phyloP scores from a whole-genome alignment of 1,140 invertebrate genomes.

The Drosophila ambigua region DNA sequence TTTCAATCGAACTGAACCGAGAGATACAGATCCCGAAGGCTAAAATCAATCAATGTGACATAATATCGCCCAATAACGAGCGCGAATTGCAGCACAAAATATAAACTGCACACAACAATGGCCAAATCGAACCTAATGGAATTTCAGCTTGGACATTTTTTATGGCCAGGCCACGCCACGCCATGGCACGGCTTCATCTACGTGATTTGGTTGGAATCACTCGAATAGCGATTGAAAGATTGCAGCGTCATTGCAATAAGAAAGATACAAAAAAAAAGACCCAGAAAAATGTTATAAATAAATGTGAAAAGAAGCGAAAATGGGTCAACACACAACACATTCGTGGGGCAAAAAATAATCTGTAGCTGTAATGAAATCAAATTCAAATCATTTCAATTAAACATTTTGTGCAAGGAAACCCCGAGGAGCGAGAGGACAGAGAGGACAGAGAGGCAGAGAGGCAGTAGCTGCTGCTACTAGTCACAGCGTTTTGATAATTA shows the following conservation, averaged over 20 bases:
- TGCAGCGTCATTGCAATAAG: conserved; percentile 36
- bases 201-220: conserved; percentile 46
- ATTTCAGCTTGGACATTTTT: conserved; percentile 15
- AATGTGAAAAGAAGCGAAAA: conserved; percentile 31
- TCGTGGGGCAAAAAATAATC: conserved; percentile 5
- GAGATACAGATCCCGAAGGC: conserved; percentile 1
- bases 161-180: conserved; percentile 21
- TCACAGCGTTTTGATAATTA: conserved; percentile 56
- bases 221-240: conserved; percentile 23
- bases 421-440: neutral
- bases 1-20: too few species aligned
- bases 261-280: conserved; percentile 12
- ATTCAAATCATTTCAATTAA: conserved; percentile 24
- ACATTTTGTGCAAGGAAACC: conserved; percentile 6
- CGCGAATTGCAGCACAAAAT: neutral
- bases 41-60: conserved; percentile 29
- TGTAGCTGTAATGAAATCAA: conserved; percentile 52
- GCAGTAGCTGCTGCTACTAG: conserved; percentile 24
- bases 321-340: conserved; percentile 20
- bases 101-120: conserved; percentile 28
- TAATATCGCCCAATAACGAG: conserved; percentile 43
- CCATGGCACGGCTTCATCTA: conserved; percentile 21
- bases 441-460: neutral
- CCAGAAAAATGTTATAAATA: conserved; percentile 6
- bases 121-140: conserved; percentile 25